Evolutionary conservation across 1,140 invertebrate genomes (phyloP).

Genomic region (Teleogryllus occipitalis): DNA sequence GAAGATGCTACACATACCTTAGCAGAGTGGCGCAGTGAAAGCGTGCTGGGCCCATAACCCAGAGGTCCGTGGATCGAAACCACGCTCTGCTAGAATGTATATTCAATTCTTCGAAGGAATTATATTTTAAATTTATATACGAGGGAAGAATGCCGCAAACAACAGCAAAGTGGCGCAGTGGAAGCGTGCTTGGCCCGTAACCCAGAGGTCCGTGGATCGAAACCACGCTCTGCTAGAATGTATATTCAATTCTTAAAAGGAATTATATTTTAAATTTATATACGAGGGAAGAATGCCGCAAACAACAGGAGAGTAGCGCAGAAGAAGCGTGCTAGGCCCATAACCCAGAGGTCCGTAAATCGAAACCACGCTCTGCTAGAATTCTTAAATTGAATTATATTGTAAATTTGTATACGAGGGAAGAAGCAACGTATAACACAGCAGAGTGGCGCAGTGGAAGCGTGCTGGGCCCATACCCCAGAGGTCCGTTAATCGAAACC

Average conservation of each 20-base stretch:
- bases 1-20: no score
- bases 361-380: slow-evolving; percentile 91
- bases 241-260: no score
- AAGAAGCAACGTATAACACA: no score
- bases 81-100: slow-evolving; percentile 24
- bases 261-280: no score
- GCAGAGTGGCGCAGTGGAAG: slow-evolving; percentile 24
- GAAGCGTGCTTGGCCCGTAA: slow-evolving; percentile 23
- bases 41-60: slow-evolving; percentile 23
- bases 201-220: slow-evolving; percentile 24
- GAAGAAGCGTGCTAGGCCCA: slow-evolving; percentile 97
- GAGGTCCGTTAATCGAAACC: slow-evolving; percentile 23
- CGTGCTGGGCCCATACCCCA: slow-evolving; percentile 24
- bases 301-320: slow-evolving; percentile 96
- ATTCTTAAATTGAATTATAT: no score
- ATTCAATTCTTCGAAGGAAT: no score
- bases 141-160: no score
- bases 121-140: no score
- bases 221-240: no score
- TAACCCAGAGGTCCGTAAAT: slow-evolving; percentile 97
- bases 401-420: no score
- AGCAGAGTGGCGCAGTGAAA: slow-evolving; percentile 22
- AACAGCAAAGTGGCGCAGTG: slow-evolving; percentile 23
- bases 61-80: slow-evolving; percentile 24
- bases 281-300: no score